Evolutionary conservation across 2,888 invertebrate genomes (phyloP), one percentile per base, ranked within the genome.

Genomic region (Eumerus sabulonum): DNA sequence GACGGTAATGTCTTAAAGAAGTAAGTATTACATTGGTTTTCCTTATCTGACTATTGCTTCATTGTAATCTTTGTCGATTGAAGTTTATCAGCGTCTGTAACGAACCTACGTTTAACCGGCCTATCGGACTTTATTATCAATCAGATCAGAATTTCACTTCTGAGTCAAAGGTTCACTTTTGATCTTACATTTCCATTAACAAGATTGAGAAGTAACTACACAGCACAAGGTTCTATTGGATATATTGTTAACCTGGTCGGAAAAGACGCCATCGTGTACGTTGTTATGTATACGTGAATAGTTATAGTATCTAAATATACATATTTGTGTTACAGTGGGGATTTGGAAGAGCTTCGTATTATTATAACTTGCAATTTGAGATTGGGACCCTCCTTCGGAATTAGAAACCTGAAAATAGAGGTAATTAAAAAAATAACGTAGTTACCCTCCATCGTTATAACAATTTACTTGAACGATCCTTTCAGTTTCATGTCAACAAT

Each of bases 191-290:
- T 77, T 17, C 63, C 77, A 7, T 14, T 84, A 16, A 85, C 86
- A 1, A 82, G 72, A 13, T 71, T 86, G 0, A 82, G 85, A 44
- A 83, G 88, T 0, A 35, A 84, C 3, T 87, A 87, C 54, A 86
- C 85, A 0, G 87, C 87, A 0, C 85, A 85, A 35, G 87, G 87
- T 11, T 87, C 87, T 0, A 18, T 87, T 27, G 87, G 84, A 0
- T 84, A 85, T 66, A 82, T 87, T 44, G 13, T 87, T 0, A 86
- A 86, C 73, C 64, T 87, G 17, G 83, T 85, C 1, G 87, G 88
- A 12, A 84, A 87, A 59, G 88, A 85, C 9, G 82, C 82, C 50
- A 84, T 84, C 7, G 83, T 84, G 88, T 87, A 81, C 83, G 86
- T 83, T 0, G 1, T 38, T 44, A 38, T 5, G 5, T 36, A 36